phyloP scores from a whole-genome alignment of 2,888 invertebrate genomes.

The Harpalus rufipes region DNA sequence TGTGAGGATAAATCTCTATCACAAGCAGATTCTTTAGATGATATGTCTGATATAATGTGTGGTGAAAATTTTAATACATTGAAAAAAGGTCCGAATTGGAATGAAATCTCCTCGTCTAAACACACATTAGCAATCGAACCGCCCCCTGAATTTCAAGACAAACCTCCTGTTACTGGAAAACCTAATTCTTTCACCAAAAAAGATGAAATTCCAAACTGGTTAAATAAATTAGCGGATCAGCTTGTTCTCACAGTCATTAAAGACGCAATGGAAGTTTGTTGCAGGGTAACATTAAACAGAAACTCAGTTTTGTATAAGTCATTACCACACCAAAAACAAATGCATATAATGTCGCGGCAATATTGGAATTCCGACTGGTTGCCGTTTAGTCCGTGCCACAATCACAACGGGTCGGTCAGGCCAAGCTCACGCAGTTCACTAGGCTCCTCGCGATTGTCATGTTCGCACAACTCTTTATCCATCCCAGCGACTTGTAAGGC shows the following conservation, averaged over 20 bases:
- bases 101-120: constrained; percentile 78
- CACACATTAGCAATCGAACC: constrained; percentile 86
- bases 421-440: constrained; percentile 89
- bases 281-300: constrained; percentile 71
- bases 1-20: constrained; percentile 88
- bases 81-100: constrained; percentile 86
- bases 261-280: constrained; percentile 78
- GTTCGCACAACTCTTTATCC: constrained; percentile 90
- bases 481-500: constrained; percentile 85
- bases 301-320: constrained; percentile 52
- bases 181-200: neutral
- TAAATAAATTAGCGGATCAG: constrained; percentile 77
- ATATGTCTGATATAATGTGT: constrained; percentile 87
- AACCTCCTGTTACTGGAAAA: constrained; percentile 74
- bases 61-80: constrained; percentile 90
- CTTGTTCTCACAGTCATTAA: constrained; percentile 77
- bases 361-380: constrained; percentile 81
- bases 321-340: constrained; percentile 75
- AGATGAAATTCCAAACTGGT: constrained; percentile 68
- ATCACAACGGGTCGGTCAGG: constrained; percentile 77
- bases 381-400: constrained; percentile 81
- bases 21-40: constrained; percentile 88
- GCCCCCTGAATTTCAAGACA: constrained; percentile 90
- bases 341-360: constrained; percentile 75
- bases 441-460: constrained; percentile 88